Evolutionary conservation across 2,888 invertebrate genomes (phyloP).

Genomic region (Epinotia ramella): DNA sequence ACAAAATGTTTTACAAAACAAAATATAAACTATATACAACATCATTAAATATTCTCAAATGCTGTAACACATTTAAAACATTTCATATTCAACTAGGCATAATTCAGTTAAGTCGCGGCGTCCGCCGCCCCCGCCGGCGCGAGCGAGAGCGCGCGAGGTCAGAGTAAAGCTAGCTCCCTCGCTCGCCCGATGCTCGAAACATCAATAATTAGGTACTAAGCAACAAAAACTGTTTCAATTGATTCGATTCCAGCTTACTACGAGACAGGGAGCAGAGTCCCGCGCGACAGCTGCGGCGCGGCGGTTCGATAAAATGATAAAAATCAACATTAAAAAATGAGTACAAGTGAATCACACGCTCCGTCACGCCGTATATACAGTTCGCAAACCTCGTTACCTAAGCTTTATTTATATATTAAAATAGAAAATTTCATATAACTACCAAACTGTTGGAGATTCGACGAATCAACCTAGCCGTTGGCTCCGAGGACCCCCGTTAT

Average conservation of each 20-base stretch:
- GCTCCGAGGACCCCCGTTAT: conserved; percentile 62
- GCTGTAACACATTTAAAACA: conserved; percentile 85
- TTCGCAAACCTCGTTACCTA: conserved; percentile 74
- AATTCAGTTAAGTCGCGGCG: conserved; percentile 72
- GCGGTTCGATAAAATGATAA: conserved; percentile 58
- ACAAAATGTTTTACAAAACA: conserved; percentile 82
- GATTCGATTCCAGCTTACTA: conserved; percentile 55
- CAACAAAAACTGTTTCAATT: conserved; percentile 65
- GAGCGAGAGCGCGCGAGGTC: conserved; percentile 20
- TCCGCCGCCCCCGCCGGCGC: conserved; percentile 18
- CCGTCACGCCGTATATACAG: conserved; percentile 62
- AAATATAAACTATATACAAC: conserved; percentile 85
- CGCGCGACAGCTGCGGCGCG: conserved; percentile 53
- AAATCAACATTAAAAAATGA: conserved; percentile 53
- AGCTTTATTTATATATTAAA: conserved; percentile 79
- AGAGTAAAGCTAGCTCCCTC: conserved; percentile 18
- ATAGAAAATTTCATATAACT: conserved; percentile 83
- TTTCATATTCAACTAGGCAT: conserved; percentile 83
- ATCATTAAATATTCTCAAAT: conserved; percentile 85
- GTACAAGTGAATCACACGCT: conserved; percentile 53
- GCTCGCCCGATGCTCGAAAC: conserved; percentile 47
- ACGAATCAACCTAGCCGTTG: conserved; percentile 67
- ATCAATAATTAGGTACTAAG: conserved; percentile 68
- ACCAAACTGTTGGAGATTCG: conserved; percentile 80
- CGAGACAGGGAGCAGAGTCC: conserved; percentile 12